Percentiles rank a stretch among this genome's conserved stretches.
These are phyloP conservation scores for Drosophila lini DNA, from an alignment of 1,140 invertebrate genomes.

Conservation along the genomic window DNA sequence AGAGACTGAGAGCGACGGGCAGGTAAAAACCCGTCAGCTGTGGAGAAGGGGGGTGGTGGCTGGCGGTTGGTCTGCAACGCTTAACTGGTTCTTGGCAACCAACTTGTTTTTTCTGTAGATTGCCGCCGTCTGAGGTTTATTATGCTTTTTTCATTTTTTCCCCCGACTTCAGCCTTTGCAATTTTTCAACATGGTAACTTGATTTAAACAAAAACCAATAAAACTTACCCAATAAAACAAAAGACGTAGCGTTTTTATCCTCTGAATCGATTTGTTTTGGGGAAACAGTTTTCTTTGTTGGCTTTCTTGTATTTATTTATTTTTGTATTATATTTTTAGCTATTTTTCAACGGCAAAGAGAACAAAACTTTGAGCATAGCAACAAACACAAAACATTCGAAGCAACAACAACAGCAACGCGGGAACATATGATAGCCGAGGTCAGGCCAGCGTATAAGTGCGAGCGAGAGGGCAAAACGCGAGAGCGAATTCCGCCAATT, in stretches of 20 bases:
- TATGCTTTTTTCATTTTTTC: constrained; percentile 45
- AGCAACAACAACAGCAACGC: constrained; percentile 33
- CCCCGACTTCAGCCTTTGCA: constrained; percentile 26
- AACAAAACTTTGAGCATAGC: constrained; percentile 37
- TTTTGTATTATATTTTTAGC: constrained; percentile 28
- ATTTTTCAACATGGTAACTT: constrained; percentile 54
- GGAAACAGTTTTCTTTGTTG: constrained; percentile 7
- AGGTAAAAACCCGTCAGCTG: constrained; percentile 56
- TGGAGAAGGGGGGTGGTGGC: constrained; percentile 28
- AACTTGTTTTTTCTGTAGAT: constrained; percentile 72
- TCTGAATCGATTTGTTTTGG: not conserved
- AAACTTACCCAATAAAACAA: constrained; percentile 45
- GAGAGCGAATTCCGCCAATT: constrained; percentile 8
- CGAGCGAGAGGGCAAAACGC: constrained; percentile 18
- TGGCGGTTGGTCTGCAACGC: constrained; percentile 49
- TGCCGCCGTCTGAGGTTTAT: constrained; percentile 42
- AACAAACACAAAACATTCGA: constrained; percentile 41
- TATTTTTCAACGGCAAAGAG: constrained; percentile 26
- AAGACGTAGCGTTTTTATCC: constrained; percentile 5
- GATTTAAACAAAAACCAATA: constrained; percentile 21
- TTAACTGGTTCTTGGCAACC: constrained; percentile 75
- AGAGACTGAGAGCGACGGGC: constrained; percentile 13
- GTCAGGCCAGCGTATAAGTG: constrained; percentile 22
- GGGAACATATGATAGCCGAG: constrained; percentile 41
- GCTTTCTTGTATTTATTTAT: constrained; percentile 3